Conservation (phyloP, 2,888 invertebrate species). For the Amphipyra tragopoginis region DNA sequence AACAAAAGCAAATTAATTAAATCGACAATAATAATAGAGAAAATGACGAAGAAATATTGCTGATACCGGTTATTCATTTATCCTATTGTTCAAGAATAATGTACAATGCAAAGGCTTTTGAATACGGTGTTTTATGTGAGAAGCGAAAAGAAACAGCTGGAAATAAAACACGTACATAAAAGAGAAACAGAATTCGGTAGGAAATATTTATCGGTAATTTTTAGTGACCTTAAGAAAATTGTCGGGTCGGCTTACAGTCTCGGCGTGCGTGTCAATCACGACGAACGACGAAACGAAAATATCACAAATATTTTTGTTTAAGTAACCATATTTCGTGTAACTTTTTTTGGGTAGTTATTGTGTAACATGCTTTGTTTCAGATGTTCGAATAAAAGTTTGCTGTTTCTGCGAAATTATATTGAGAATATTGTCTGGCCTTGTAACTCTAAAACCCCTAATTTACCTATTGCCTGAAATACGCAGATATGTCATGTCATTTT, state of each 20-base stretch:
- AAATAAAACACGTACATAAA: constrained; percentile 22
- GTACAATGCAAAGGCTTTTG: constrained; percentile 42
- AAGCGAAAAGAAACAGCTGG: constrained; percentile 31
- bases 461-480: too few species aligned
- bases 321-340: constrained; percentile 16
- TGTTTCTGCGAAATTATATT: constrained; percentile 8
- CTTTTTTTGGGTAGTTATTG: constrained; percentile 9
- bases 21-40: constrained; percentile 26
- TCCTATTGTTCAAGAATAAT: constrained; percentile 46
- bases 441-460: neutral
- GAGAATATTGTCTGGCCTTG: neutral
- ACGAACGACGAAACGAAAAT: constrained; percentile 12
- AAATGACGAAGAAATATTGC: constrained; percentile 36
- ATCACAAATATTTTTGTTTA: constrained; percentile 23
- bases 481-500: too few species aligned
- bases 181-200: constrained; percentile 4
- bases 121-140: constrained; percentile 29
- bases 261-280: constrained; percentile 32
- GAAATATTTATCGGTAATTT: constrained; percentile 9
- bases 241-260: neutral
- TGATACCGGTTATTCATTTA: constrained; percentile 34
- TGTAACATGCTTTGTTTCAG: constrained; percentile 20
- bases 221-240: constrained; percentile 18
- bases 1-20: constrained; percentile 41
- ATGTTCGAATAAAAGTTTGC: constrained; percentile 21